phyloP scores from a whole-genome alignment of 2,797 vertebrate species.

The Sebastes hubbsi region DNA sequence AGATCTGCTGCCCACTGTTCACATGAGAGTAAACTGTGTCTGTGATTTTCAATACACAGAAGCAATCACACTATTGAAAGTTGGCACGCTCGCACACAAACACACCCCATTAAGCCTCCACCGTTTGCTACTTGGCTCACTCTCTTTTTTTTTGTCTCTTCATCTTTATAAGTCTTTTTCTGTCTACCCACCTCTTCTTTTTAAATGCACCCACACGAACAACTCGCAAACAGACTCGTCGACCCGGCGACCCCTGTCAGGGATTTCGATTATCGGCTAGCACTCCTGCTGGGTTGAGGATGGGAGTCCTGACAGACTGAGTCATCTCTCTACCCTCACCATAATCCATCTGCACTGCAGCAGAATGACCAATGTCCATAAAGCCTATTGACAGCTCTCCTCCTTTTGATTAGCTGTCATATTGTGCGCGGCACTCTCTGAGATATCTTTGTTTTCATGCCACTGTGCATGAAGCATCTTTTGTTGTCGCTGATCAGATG shows the following conservation, averaged over 20 bases:
- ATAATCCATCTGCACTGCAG: slow-evolving; percentile 55
- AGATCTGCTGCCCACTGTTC: slow-evolving; percentile 30
- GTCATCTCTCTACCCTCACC: slow-evolving; percentile 40
- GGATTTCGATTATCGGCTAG: slow-evolving; percentile 70
- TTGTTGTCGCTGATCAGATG: slow-evolving; percentile 30
- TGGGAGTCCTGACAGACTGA: slow-evolving; percentile 59
- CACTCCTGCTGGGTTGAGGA: slow-evolving; percentile 65
- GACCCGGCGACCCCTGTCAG: slow-evolving; percentile 57
- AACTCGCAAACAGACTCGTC: slow-evolving; percentile 50
- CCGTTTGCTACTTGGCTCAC: slow-evolving; percentile 26
- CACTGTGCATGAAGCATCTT: neutral
- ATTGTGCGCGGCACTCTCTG: neutral
- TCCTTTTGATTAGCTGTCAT: slow-evolving; percentile 59
- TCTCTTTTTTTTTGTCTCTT: neutral
- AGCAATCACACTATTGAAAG: slow-evolving; percentile 7
- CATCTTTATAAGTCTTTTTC: neutral
- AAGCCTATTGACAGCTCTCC: slow-evolving; percentile 45
- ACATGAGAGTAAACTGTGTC: slow-evolving; percentile 21
- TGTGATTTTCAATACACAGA: slow-evolving; percentile 18
- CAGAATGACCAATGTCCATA: slow-evolving; percentile 59
- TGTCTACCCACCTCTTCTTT: neutral
- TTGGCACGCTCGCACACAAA: neutral
- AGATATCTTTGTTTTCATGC: slow-evolving; percentile 35
- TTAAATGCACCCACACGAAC: slow-evolving; percentile 45
- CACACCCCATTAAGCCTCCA: slow-evolving; percentile 7